Base-by-base conservation (phyloP, 2,113 vertebrate species). In the Plecotus auritus region DNA sequence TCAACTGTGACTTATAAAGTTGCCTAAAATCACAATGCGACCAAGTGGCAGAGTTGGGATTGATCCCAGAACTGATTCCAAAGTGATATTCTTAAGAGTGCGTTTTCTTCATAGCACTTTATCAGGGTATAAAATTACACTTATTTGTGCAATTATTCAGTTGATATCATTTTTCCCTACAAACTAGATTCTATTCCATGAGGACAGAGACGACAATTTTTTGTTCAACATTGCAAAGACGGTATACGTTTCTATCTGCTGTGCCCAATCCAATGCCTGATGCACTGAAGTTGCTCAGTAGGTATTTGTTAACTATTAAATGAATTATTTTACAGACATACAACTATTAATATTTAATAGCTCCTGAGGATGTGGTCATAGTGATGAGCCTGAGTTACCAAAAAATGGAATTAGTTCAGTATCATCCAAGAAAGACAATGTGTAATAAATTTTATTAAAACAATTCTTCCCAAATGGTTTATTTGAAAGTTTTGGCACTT, bases 71-170 rank as follows among this genome's bases (percentile, higher is more conserved):
- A 80, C 81, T 86, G 13, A 76, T 88, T 93, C 26, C 61, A 87
- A 82, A 95, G 45, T 76, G 5, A 74, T 47, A 78, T n/a, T 85
- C 35, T 85, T 83, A 82, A 66, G 5, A 76, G 18, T 85, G 13
- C 47, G 0, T 66, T 61, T 91, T 73, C 66, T 88, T 93, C 45
- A 82, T 56, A 83, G n/a, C 35, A 90, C 45, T 66, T 83, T n/a
- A 90, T 88, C 49, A 88, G 72, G 3, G 7, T 90, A 87, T 84
- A 87, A 84, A 90, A 88, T 87, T 70, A 64, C 30, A 93, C 59
- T 84, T 66, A 77, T 83, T 72, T 90, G 16, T 73, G 26, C 86
- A 56, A 61, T 86, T 72, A 82, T 66, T 91, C 7, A 28, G 45
- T n/a, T 90, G 28, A 54, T 45, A 40, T 22, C 17, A 69, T 73